A percentile compares a stretch with the other conserved stretches of the same genome.
Conservation (phyloP, 2,113 vertebrate species). For the Callaeas wilsoni region DNA sequence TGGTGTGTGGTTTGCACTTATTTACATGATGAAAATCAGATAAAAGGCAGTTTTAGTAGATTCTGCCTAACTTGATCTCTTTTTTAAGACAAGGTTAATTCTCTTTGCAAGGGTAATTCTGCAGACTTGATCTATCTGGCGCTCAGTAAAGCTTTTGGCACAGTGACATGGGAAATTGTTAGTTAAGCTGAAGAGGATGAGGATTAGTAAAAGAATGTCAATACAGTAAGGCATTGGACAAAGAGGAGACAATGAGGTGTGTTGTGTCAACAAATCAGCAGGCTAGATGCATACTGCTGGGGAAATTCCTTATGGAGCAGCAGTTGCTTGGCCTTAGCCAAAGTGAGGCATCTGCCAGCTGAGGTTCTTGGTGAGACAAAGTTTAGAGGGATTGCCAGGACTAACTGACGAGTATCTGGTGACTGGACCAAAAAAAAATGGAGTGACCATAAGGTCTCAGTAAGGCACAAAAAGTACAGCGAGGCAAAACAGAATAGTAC, state of each 20-base stretch:
- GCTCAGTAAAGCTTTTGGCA: neutral
- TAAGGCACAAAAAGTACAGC: neutral
- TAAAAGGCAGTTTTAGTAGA: neutral
- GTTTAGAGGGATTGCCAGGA: neutral
- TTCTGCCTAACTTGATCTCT: neutral
- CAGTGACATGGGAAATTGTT: neutral
- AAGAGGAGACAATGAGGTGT: neutral
- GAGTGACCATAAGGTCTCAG: neutral
- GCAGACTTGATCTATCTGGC: neutral
- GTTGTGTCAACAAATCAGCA: neutral
- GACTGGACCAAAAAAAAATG: rapidly evolving
- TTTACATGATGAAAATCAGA: neutral
- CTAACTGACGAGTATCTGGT: neutral
- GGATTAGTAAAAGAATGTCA: slow-evolving; percentile 24
- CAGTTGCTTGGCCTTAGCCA: neutral
- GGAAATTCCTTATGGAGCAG: neutral
- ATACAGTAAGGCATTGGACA: neutral
- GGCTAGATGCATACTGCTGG: neutral
- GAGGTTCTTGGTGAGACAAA: neutral
- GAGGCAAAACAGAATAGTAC: neutral
- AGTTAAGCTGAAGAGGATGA: neutral
- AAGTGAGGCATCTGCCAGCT: neutral
- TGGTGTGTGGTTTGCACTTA: neutral
- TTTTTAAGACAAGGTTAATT: neutral
- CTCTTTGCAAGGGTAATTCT: neutral